Evolutionary conservation across 2,113 vertebrate species (phyloP).

Genomic region (Narcine bancroftii): DNA sequence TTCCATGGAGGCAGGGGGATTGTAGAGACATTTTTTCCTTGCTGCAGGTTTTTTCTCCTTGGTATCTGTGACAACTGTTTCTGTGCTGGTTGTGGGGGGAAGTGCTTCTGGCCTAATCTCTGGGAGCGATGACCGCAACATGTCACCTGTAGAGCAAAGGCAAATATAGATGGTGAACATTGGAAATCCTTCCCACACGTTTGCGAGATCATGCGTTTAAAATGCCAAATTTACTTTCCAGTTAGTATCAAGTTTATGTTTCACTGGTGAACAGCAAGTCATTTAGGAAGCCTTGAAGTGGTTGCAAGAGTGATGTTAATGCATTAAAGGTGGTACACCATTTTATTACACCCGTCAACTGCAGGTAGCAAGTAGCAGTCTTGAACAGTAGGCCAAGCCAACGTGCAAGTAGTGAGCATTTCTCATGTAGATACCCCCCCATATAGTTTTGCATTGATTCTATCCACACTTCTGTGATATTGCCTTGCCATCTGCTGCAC

Average conservation of each 20-base stretch:
- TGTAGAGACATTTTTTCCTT: constrained; percentile 96
- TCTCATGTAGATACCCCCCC: too few species aligned
- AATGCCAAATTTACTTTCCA: not conserved
- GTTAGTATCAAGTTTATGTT: not conserved
- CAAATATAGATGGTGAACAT: not conserved
- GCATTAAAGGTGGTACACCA: not conserved
- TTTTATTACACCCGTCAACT: not conserved
- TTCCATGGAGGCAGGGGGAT: constrained; percentile 95
- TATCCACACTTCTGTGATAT: too few species aligned
- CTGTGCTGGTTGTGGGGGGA: constrained; percentile 65
- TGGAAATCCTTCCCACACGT: not conserved
- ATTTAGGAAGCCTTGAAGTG: not conserved
- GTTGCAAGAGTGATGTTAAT: not conserved
- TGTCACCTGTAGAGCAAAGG: constrained; percentile 54
- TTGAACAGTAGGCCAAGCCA: too few species aligned
- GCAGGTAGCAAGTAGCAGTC: not conserved
- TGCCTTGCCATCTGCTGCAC: not conserved
- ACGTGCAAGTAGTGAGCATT: not conserved
- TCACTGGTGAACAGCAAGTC: not conserved
- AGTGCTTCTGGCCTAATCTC: constrained; percentile 66
- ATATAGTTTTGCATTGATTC: not conserved
- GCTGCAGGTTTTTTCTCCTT: constrained; percentile 81
- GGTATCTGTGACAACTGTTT: constrained; percentile 59
- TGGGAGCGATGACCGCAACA: constrained; percentile 71
- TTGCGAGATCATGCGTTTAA: not conserved